Percentiles rank a stretch among this genome's conserved stretches.
Conservation (phyloP, 1,140 invertebrate species). For the silkworm (Bombyx mori) region ASM3026992v2 NC_085112.1:12279501-12280000, state of each 20-base stretch:
- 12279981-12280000: slow-evolving; percentile 47
- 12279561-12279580: slow-evolving; percentile 28
- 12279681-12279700: slow-evolving; percentile 1
- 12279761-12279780: slow-evolving; percentile 16
- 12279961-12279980: slow-evolving; percentile 54
- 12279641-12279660: slow-evolving; percentile 3
- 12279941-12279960: slow-evolving; percentile 67
- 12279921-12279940: slow-evolving; percentile 66
- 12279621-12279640: slow-evolving; percentile 9
- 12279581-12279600: slow-evolving; percentile 48
- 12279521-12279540: slow-evolving; percentile 25
- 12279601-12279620: slow-evolving; percentile 41
- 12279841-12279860: slow-evolving; percentile 43
- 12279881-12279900: slow-evolving; percentile 59
- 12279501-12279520: background rate
- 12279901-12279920: slow-evolving; percentile 64
- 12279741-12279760: slow-evolving; percentile 34
- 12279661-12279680: background rate
- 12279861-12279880: slow-evolving; percentile 63
- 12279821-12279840: slow-evolving; percentile 68
- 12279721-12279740: slow-evolving; percentile 16
- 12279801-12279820: slow-evolving; percentile 51
- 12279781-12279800: slow-evolving; percentile 48
- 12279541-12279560: slow-evolving; percentile 32
- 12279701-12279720: slow-evolving; percentile 1